Evolutionary conservation across 2,113 vertebrate species (phyloP), one percentile per base, ranked within the genome.

Genomic region (Vicugna pacos): DNA sequence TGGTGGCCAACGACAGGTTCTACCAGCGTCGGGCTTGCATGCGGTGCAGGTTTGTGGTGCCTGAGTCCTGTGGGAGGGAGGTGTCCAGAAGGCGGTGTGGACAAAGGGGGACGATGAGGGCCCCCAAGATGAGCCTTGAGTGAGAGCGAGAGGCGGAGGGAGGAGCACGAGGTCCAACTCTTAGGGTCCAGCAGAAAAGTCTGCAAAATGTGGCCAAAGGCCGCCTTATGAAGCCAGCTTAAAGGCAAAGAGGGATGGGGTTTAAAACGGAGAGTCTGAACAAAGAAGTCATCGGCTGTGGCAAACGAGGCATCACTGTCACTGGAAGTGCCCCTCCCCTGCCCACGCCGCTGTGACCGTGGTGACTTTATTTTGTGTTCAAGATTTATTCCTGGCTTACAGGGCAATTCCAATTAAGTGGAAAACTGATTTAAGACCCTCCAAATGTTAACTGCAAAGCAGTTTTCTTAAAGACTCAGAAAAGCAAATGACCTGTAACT

Each of bases 381-480:
- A 50, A 88, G 35, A 54, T 28, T 62, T 76, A 77, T 15, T 82
- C 17, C 50, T 86, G 72, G 50, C 52, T 52, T 42, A 14, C 16
- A 20, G 15, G 56, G 50, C 4, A 19, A 52, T 92, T 88, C 89
- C 69, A 50, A 35, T n/a, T 10, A 30, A 65, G n/a, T 12, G 24
- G 4, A 70, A 65, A 77, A 54, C 56, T 79, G 73, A 65, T 26
- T 92, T 54, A 58, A 70, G 62, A 52, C 38, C 54, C 20, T 87
- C 48, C 10, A 65, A 50, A 64, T 28, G 35, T 32, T 60, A 50
- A 24, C 4, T 20, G 60, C 35, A 75, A n/a, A 75, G 30, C 10
- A 8, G n/a, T 92, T 92, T 91, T 84, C 52, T 60, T 56, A 26
- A 77, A 92, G 32, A 50, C 15, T 46, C 46, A 50, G 89, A 89